Percentiles rank a stretch among this genome's conserved stretches.
Evolutionary conservation across 1,140 invertebrate genomes (phyloP).

Genomic region (Matsumurasca onukii): DNA sequence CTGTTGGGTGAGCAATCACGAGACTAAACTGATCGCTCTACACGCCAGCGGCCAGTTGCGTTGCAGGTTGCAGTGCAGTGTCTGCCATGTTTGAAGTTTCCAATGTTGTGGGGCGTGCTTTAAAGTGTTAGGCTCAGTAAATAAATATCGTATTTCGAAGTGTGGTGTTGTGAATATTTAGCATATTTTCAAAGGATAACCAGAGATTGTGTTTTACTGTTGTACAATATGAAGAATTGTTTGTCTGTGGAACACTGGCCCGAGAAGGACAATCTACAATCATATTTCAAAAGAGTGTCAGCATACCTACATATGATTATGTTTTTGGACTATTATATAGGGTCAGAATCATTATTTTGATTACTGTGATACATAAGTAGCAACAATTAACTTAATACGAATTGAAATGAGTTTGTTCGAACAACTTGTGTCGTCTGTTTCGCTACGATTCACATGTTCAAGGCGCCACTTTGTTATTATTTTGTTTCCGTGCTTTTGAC

Average conservation of each 20-base stretch:
- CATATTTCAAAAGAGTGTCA: conserved; percentile 31
- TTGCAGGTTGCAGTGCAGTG: conserved; percentile 34
- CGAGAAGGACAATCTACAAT: conserved; percentile 16
- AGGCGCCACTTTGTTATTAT: conserved; percentile 39
- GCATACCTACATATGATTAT: conserved; percentile 30
- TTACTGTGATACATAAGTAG: conserved; percentile 15
- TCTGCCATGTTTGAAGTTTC: conserved; percentile 35
- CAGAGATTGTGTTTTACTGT: conserved; percentile 14
- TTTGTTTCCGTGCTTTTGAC: conserved; percentile 41
- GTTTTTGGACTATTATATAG: conserved; percentile 29
- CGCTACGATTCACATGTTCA: conserved; percentile 29
- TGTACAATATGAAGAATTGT: conserved; percentile 23
- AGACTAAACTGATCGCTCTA: conserved; percentile 24
- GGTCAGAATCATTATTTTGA: conserved; percentile 20
- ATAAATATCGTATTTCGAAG: conserved; percentile 7
- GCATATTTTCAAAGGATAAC: background rate
- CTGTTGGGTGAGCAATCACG: conserved; percentile 20
- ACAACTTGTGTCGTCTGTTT: conserved; percentile 16
- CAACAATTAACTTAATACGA: conserved; percentile 11
- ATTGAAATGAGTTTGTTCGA: conserved; percentile 22
- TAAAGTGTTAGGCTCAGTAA: conserved; percentile 14
- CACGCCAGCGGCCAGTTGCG: too few species aligned
- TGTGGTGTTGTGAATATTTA: conserved; percentile 8
- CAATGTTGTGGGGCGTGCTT: conserved; percentile 33
- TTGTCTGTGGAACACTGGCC: conserved; percentile 23